Conservation (phyloP, 2,888 invertebrate species). For the Cataglyphis altisquamis region DNA sequence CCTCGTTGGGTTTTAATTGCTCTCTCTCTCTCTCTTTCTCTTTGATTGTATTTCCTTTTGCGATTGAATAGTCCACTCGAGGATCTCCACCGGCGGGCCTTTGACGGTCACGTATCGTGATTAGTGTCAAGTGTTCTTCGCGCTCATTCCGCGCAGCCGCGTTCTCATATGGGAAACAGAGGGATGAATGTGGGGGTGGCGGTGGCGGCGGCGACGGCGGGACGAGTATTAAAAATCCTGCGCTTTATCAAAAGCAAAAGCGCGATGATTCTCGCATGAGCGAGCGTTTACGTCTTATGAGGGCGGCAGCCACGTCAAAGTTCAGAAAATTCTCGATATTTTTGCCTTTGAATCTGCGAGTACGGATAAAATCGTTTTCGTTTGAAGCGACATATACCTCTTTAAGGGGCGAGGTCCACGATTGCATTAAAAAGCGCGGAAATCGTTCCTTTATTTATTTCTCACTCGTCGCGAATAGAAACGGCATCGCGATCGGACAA, state of each 20-base stretch:
- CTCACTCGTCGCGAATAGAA: background rate
- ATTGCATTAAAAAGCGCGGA: slow-evolving; percentile 24
- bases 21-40: slow-evolving; percentile 64
- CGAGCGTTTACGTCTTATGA: slow-evolving; percentile 51
- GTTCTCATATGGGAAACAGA: slow-evolving; percentile 42
- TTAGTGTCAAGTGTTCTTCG: slow-evolving; percentile 66
- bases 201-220: background rate
- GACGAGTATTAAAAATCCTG: slow-evolving; percentile 42
- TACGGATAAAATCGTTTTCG: slow-evolving; percentile 48
- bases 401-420: background rate
- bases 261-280: slow-evolving; percentile 54
- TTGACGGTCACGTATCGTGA: slow-evolving; percentile 73
- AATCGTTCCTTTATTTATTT: slow-evolving; percentile 25
- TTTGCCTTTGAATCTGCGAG: slow-evolving; percentile 32
- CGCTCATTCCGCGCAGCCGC: slow-evolving; percentile 36
- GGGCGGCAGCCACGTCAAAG: slow-evolving; percentile 22
- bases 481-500: background rate
- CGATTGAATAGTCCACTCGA: slow-evolving; percentile 62
- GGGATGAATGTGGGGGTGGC: background rate
- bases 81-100: slow-evolving; percentile 60
- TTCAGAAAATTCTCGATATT: slow-evolving; percentile 54
- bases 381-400: background rate
- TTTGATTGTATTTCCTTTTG: slow-evolving; percentile 76
- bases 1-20: slow-evolving; percentile 74
- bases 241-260: slow-evolving; percentile 47